phyloP scores from a whole-genome alignment of 2,797 vertebrate species.

The Dipus sagitta region DNA sequence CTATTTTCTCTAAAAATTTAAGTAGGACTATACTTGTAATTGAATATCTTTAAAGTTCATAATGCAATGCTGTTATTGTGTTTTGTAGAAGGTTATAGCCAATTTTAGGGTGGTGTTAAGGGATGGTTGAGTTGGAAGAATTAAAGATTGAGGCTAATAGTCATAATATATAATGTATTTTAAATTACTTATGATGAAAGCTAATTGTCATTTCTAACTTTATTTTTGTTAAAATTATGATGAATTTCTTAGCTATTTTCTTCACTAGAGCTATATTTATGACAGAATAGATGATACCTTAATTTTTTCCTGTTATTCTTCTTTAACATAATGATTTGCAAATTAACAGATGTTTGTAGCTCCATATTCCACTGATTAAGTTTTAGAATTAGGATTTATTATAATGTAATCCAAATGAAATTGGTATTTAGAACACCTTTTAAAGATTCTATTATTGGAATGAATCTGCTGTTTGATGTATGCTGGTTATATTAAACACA shows the following conservation, averaged over 20 bases:
- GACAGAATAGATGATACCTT: neutral
- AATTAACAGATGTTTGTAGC: neutral
- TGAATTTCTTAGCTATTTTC: neutral
- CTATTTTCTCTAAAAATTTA: neutral
- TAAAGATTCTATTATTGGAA: conserved; percentile 2
- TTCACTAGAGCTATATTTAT: neutral
- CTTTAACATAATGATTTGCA: neutral
- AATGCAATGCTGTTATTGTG: neutral
- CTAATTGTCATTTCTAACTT: neutral
- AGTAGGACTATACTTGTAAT: neutral
- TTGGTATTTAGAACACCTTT: neutral
- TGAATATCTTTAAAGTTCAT: neutral
- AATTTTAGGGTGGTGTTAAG: neutral
- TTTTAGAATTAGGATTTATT: neutral
- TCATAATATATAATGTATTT: neutral
- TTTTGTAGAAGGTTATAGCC: neutral
- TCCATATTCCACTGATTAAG: neutral
- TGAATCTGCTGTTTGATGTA: neutral
- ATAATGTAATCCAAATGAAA: conserved; percentile 4
- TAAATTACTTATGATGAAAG: neutral
- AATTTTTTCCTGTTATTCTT: neutral
- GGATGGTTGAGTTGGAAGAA: neutral
- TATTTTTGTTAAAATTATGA: neutral
- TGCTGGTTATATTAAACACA: conserved; percentile 12
- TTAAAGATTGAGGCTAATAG: neutral